A percentile compares a stretch with the other conserved stretches of the same genome.
These are phyloP conservation scores for Hexactinellida sp. DNA, from an alignment of 37 sponge, comb jelly and placozoan genomes.

Conservation along the genomic window DNA sequence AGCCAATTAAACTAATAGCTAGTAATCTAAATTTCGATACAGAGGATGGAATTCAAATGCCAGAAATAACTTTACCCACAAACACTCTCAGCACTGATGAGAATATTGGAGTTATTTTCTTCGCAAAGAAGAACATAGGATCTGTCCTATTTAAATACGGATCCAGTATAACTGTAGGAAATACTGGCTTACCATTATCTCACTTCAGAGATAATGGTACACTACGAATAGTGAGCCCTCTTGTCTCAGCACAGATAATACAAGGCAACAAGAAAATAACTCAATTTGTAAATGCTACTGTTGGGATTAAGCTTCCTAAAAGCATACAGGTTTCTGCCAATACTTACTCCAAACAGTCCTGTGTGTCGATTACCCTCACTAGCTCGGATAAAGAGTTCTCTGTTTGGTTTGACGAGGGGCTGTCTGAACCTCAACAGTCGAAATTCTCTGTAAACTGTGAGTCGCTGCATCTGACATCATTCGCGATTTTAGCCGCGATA, in stretches of 20 bases:
- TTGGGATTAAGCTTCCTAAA: neutral
- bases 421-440: neutral
- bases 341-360: neutral
- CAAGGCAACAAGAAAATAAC: neutral
- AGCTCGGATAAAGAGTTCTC: neutral
- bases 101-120: constrained; percentile 4
- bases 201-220: neutral
- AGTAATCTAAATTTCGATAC: neutral
- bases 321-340: neutral
- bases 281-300: neutral
- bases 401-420: neutral
- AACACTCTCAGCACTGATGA: neutral
- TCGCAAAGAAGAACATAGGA: neutral
- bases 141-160: neutral
- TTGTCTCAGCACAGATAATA: neutral
- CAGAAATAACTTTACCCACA: neutral
- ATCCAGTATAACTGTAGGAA: neutral
- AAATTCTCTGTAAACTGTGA: neutral
- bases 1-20: neutral
- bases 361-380: neutral
- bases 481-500: neutral
- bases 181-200: neutral
- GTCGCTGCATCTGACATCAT: neutral
- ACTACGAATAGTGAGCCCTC: neutral
- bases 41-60: neutral